Evolutionary conservation across 1,140 invertebrate genomes (phyloP), one percentile per base, ranked within the genome.

Genomic region (Drosophila sproati): DNA sequence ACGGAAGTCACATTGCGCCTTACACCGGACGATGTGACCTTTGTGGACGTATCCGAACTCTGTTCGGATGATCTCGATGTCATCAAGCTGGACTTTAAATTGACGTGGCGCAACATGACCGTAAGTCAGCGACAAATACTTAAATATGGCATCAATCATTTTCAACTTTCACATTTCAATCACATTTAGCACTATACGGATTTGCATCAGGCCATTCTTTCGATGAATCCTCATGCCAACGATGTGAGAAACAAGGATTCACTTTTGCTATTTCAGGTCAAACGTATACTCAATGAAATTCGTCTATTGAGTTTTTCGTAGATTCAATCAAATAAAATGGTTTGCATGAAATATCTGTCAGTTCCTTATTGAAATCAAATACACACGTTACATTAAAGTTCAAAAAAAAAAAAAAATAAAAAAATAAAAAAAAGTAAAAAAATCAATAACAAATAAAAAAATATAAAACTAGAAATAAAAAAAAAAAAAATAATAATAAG

Each of bases 21-120:
- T 10, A 82, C 78, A 0, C 91, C 91, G 0, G 83, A 91, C 4
- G 66, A 76, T 28, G 67, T 79, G 0, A 79, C 79, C 5, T 92
- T 92, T 60, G 91, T 92, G 0, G 77, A 88, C n/a, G 60, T 91
- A 5, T 35, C 74, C 0, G 91, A 92, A 37, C 52, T 89, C 0
- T 92, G 91, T 5, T 92, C 91, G 5, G 79, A 91, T 61, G 34
- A 92, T 39, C 61, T 89, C 0, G 37, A 92, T 52, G 35, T 75
- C 1, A 71, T 92, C 6, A 75, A 71, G n/a, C 37, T 92, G 2
- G 52, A 74, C 3, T 92, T 82, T 39, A 66, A 35, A n/a, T 39
- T 57, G 1, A 92, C 91, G 0, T 92, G 91, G 91, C 72, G 91
- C 2, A 92, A 92, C 35, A 73, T 91, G 45, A 37, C 41, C 20